phyloP scores from a whole-genome alignment of 2,113 vertebrate genomes.

The Mus spicilegus region DNA sequence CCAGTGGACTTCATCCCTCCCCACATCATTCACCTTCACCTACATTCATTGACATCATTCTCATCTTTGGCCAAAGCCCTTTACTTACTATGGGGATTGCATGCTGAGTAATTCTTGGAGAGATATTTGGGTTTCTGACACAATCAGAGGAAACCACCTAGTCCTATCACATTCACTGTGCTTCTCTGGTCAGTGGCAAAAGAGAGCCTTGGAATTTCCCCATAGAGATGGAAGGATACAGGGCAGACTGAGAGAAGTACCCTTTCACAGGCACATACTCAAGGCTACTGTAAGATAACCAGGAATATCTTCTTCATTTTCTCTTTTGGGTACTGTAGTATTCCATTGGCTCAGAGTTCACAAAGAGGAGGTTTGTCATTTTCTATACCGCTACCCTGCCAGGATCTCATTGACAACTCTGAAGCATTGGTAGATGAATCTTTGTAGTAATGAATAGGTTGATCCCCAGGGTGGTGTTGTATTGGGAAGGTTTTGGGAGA shows the following conservation, averaged over 20 bases:
- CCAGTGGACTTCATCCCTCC: slow-evolving; percentile 31
- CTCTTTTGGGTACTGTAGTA: background rate
- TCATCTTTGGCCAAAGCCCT: slow-evolving; percentile 32
- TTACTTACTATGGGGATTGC: slow-evolving; percentile 27
- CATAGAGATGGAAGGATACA: background rate
- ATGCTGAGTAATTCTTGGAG: slow-evolving; percentile 67
- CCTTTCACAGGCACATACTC: background rate
- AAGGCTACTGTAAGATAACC: background rate
- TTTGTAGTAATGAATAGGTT: background rate
- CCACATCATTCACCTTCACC: background rate
- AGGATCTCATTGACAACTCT: background rate
- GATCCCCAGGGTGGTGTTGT: background rate
- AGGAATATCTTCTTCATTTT: background rate
- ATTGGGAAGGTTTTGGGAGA: background rate
- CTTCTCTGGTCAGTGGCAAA: slow-evolving; percentile 45
- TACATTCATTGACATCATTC: background rate
- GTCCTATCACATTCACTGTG: background rate
- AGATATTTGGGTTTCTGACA: slow-evolving; percentile 65
- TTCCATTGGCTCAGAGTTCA: background rate
- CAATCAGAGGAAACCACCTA: background rate
- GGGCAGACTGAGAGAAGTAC: background rate
- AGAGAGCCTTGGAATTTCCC: slow-evolving; percentile 54
- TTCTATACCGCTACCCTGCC: background rate
- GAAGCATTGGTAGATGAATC: background rate
- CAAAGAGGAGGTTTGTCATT: slow-evolving; percentile 23